phyloP scores from a whole-genome alignment of 2,797 vertebrate genomes.

The Chelonia mydas region DNA sequence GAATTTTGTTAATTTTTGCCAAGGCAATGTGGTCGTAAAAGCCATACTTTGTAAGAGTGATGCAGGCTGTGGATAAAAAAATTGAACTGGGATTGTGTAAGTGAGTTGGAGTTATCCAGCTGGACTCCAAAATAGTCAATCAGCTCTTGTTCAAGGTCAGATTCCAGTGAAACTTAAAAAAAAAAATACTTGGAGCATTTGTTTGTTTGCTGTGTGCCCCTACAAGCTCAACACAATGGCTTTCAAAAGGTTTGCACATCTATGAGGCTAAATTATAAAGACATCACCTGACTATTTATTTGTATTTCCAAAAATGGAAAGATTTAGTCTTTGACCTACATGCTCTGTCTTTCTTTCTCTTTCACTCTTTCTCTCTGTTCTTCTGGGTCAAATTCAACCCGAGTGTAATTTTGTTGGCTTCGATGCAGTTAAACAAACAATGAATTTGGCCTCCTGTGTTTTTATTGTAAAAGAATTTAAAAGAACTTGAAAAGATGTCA shows the following conservation, averaged over 20 bases:
- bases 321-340: neutral
- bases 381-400: neutral
- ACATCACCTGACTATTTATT: neutral
- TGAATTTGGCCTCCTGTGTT: neutral
- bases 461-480: neutral
- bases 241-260: neutral
- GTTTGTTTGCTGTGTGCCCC: neutral
- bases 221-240: neutral
- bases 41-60: neutral
- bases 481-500: neutral
- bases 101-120: neutral
- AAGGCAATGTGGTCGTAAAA: neutral
- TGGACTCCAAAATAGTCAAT: conserved; percentile 34
- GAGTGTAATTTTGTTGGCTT: neutral
- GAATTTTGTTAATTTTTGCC: neutral
- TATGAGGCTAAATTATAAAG: neutral
- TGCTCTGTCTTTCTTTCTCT: neutral
- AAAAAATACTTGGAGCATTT: neutral
- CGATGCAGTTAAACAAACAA: neutral
- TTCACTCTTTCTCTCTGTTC: neutral
- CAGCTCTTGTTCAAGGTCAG: conserved; percentile 16
- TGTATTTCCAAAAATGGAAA: neutral
- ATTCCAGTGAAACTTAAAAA: neutral
- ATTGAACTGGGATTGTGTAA: neutral
- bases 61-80: neutral